A percentile compares a stretch with the other conserved stretches of the same genome.
phyloP scores from a whole-genome alignment of 2,113 vertebrate genomes.

The Phocoena phocoena region DNA sequence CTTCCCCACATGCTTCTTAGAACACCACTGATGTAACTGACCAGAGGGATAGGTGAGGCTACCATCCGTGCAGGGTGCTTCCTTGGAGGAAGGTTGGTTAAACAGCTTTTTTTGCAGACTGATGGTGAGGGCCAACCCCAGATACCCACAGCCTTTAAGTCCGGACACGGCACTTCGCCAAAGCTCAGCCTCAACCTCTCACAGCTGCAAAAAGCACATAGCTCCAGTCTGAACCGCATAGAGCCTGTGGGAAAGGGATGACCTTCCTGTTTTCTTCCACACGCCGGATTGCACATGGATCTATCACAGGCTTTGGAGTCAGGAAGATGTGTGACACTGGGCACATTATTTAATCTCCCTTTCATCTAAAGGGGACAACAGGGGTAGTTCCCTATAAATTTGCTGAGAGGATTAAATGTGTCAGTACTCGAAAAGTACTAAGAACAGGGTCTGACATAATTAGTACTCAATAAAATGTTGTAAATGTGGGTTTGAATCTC shows the following conservation, averaged over 20 bases:
- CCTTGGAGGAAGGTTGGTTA: neutral
- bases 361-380: neutral
- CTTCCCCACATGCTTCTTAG: neutral
- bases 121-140: neutral
- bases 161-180: neutral
- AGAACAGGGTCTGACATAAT: neutral
- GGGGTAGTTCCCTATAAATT: neutral
- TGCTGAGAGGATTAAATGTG: neutral
- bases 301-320: neutral
- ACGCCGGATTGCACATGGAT: fast-evolving
- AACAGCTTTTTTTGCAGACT: neutral
- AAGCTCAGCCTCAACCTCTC: neutral
- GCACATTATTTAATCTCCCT: neutral
- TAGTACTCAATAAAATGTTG: neutral
- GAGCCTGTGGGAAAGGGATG: neutral
- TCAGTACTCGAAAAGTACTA: neutral
- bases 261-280: neutral
- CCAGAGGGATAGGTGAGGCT: neutral
- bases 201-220: neutral
- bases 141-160: neutral
- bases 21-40: neutral
- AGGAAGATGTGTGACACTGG: neutral
- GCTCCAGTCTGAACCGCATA: neutral
- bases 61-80: neutral
- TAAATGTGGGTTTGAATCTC: neutral